Evolutionary conservation across 2,113 vertebrate species (phyloP).

Genomic region (Zosterops japonicus): DNA sequence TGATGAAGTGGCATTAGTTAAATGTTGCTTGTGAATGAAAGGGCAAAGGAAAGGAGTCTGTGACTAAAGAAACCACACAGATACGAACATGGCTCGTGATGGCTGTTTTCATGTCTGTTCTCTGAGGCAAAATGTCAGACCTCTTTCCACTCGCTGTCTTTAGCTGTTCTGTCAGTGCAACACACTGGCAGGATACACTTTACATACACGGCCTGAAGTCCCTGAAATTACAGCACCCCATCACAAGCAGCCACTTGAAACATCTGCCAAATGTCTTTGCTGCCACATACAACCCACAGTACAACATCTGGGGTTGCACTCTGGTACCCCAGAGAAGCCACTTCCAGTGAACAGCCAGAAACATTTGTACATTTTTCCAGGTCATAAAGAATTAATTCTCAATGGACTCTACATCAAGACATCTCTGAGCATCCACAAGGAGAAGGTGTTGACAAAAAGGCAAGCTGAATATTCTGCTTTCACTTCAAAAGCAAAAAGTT

Average conservation of each 20-base stretch:
- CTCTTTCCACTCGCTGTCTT: not conserved
- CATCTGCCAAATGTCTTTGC: not conserved
- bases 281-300: rapidly evolving
- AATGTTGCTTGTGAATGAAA: not conserved
- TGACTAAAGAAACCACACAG: not conserved
- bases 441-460: not conserved
- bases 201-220: rapidly evolving
- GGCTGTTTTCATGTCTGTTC: not conserved
- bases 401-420: not conserved
- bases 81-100: rapidly evolving
- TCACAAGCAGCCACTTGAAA: not conserved
- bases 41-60: not conserved
- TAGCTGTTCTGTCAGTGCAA: not conserved
- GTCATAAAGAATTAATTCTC: not conserved
- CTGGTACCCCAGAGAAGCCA: not conserved
- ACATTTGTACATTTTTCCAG: not conserved
- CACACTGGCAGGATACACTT: not conserved
- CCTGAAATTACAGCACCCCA: not conserved
- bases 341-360: not conserved
- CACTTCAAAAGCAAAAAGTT: not conserved
- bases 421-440: not conserved
- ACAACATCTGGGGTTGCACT: not conserved
- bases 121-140: not conserved
- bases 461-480: not conserved
- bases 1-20: not conserved